A percentile compares a stretch with the other conserved stretches of the same genome.
These are phyloP conservation scores for Papilio helenus DNA, from an alignment of 1,140 invertebrate species.

Conservation along the genomic window DNA sequence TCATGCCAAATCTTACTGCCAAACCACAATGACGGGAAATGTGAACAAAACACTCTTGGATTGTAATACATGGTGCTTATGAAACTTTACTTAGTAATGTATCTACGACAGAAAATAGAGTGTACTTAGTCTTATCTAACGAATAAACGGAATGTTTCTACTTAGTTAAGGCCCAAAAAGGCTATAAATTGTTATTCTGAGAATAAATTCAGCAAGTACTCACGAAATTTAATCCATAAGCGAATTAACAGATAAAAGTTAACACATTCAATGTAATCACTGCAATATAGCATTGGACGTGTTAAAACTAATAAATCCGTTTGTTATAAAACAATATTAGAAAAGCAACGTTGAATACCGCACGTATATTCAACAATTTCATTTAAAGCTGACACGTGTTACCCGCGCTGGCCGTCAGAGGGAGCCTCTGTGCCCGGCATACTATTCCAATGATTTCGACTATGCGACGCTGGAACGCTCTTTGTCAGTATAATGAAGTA, in stretches of 20 bases:
- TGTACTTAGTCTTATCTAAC: too few relatives aligned
- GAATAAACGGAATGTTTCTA: too few relatives aligned
- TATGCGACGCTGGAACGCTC: slow-evolving; percentile 25
- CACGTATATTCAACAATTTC: slow-evolving; percentile 17
- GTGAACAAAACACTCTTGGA: not conserved
- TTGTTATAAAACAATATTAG: not conserved
- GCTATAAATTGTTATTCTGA: too few relatives aligned
- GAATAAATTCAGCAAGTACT: too few relatives aligned
- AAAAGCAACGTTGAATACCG: slow-evolving; percentile 1
- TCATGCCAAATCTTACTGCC: slow-evolving; percentile 11
- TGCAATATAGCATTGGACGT: not conserved
- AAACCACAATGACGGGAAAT: slow-evolving; percentile 9
- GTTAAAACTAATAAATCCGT: not conserved
- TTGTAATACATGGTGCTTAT: not conserved
- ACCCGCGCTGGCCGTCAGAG: slow-evolving; percentile 10
- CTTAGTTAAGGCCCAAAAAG: too few relatives aligned
- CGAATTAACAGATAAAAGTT: too few relatives aligned
- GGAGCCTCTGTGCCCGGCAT: slow-evolving; percentile 34
- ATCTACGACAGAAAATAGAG: too few relatives aligned
- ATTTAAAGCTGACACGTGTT: slow-evolving; percentile 33
- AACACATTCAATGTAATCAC: too few relatives aligned
- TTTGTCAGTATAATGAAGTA: slow-evolving; percentile 36
- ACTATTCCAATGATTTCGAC: slow-evolving; percentile 31
- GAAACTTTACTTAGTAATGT: not conserved
- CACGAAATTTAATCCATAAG: too few relatives aligned